A percentile compares a stretch with the other conserved stretches of the same genome.
These are phyloP conservation scores for Lichenostomus cassidix DNA, from an alignment of 2,113 vertebrate species.

Conservation along the genomic window DNA sequence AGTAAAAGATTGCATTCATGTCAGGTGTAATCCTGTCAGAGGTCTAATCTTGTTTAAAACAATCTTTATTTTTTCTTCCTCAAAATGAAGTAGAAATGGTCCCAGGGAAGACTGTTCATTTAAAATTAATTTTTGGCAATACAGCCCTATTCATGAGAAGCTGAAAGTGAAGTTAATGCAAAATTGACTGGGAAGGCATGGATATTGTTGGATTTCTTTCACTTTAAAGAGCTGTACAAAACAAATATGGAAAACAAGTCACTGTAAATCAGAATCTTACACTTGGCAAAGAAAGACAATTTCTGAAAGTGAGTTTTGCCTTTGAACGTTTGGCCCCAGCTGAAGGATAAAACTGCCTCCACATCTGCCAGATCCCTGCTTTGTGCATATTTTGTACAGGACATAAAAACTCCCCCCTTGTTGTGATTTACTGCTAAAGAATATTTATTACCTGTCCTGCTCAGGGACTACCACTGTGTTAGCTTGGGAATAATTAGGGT, in stretches of 20 bases:
- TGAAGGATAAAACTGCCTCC: background rate
- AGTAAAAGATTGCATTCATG: background rate
- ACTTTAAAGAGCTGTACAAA: background rate
- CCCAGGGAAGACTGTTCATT: background rate
- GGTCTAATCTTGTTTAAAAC: background rate
- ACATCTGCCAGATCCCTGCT: background rate
- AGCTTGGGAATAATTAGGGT: background rate
- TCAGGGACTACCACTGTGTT: background rate
- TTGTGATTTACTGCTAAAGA: background rate
- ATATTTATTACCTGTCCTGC: background rate
- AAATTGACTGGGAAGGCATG: background rate
- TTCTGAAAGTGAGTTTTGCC: background rate
- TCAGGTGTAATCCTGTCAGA: constrained; percentile 18
- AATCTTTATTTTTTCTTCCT: background rate
- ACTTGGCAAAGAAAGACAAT: background rate
- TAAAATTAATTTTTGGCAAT: constrained; percentile 13
- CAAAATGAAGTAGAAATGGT: background rate
- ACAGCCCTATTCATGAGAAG: background rate
- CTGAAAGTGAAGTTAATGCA: background rate
- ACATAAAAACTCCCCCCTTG: background rate
- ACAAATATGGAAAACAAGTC: background rate
- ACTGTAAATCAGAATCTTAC: background rate
- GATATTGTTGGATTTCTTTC: background rate
- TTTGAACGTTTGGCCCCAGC: background rate
- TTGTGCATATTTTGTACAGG: background rate